Evolutionary conservation across 2,888 invertebrate genomes (phyloP).

Genomic region (Nemoura dubitans): DNA sequence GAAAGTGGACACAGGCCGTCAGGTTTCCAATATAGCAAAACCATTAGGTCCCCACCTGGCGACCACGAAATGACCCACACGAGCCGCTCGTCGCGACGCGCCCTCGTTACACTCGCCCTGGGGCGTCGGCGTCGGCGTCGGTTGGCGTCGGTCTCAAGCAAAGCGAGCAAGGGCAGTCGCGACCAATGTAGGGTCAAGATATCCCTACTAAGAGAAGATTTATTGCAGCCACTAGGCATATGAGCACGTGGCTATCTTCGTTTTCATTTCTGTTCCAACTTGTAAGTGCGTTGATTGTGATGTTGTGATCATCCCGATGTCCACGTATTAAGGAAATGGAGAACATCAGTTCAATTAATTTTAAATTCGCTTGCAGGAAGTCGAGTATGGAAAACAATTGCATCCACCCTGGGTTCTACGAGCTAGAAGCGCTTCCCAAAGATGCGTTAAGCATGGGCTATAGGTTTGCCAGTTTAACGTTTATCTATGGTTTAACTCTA

Average conservation of each 20-base stretch:
- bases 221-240: background rate
- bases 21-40: conserved; percentile 41
- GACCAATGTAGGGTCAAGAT: background rate
- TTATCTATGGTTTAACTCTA: too few relatives aligned
- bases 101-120: background rate
- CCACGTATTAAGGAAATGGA: too few relatives aligned
- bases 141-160: background rate
- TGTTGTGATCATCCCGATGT: too few relatives aligned
- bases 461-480: too few relatives aligned
- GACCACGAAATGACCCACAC: conserved; percentile 19
- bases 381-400: too few relatives aligned
- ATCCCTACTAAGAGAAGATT: background rate
- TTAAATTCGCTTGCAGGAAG: too few relatives aligned
- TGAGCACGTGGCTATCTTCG: background rate
- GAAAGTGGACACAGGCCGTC: background rate
- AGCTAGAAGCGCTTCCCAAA: too few relatives aligned
- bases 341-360: too few relatives aligned
- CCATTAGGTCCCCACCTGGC: conserved; percentile 37
- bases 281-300: too few relatives aligned
- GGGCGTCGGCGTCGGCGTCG: background rate
- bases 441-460: too few relatives aligned
- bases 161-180: background rate
- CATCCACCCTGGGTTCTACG: too few relatives aligned
- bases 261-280: too few relatives aligned
- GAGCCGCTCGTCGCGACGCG: background rate